Conservation (phyloP, 2,888 invertebrate genomes). For the Eristalis intricaria region DNA sequence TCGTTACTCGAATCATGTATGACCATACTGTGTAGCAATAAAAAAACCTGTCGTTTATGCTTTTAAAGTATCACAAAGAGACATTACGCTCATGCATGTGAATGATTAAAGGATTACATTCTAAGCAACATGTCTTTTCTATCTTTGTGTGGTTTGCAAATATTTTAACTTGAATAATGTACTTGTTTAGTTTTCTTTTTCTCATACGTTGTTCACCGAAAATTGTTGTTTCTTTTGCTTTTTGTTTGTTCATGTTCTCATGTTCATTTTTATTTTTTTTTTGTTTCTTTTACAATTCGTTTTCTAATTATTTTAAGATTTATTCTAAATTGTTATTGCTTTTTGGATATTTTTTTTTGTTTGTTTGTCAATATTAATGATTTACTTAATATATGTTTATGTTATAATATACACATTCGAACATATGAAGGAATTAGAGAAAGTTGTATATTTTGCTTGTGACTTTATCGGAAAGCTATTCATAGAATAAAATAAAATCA, state of each 20-base stretch:
- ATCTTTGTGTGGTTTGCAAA: constrained; percentile 6
- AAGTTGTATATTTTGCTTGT: constrained; percentile 14
- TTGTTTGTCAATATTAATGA: constrained; percentile 53
- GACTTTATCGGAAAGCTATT: constrained; percentile 13
- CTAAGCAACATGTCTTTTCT: constrained; percentile 22
- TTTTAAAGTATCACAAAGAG: constrained; percentile 38
- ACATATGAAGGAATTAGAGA: constrained; percentile 36
- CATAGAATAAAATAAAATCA: background rate
- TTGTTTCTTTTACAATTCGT: constrained; percentile 44
- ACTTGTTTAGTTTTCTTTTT: background rate
- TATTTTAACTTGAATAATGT: background rate
- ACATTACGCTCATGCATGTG: constrained; percentile 21
- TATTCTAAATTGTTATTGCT: constrained; percentile 68
- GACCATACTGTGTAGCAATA: background rate
- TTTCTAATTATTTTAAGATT: constrained; percentile 45
- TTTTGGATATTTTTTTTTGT: constrained; percentile 57
- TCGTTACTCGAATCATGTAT: background rate
- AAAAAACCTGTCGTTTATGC: constrained; percentile 21
- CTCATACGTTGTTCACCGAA: constrained; percentile 50
- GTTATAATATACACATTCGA: constrained; percentile 51
- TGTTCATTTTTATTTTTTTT: constrained; percentile 38
- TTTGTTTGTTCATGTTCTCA: constrained; percentile 48
- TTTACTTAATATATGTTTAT: constrained; percentile 37
- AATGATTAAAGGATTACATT: constrained; percentile 17
- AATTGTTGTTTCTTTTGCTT: constrained; percentile 17